Evolutionary conservation across 1,140 invertebrate genomes (phyloP).

Genomic region (Goniozus legneri): DNA sequence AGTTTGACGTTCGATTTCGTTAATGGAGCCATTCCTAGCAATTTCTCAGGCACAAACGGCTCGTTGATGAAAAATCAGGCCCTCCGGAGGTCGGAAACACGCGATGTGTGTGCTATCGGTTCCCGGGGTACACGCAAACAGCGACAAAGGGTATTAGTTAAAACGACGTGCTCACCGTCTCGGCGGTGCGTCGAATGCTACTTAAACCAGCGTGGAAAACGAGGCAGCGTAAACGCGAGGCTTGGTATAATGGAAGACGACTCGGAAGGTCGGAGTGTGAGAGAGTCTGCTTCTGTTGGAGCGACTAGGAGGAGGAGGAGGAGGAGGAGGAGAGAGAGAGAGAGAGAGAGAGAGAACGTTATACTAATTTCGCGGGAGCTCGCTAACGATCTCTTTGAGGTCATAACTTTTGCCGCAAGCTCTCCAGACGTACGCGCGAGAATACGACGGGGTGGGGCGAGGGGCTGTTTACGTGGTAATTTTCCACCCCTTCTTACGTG

Average conservation of each 20-base stretch:
- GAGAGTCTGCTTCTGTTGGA: too few relatives aligned
- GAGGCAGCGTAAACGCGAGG: not conserved
- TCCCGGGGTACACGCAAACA: not conserved
- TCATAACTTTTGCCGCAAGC: constrained; percentile 43
- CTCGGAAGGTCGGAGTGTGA: not conserved
- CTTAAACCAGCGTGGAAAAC: not conserved
- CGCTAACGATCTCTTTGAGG: constrained; percentile 47
- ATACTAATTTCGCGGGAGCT: constrained; percentile 42
- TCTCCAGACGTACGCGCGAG: constrained; percentile 13
- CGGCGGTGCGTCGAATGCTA: not conserved
- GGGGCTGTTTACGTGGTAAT: too few relatives aligned
- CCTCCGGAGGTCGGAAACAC: too few relatives aligned
- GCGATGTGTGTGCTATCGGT: too few relatives aligned
- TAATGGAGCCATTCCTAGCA: too few relatives aligned
- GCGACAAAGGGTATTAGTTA: not conserved
- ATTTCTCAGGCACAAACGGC: too few relatives aligned
- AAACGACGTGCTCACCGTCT: not conserved
- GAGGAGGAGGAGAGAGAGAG: not conserved
- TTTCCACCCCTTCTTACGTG: not conserved
- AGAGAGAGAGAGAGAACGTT: constrained; percentile 10
- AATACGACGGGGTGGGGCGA: too few relatives aligned
- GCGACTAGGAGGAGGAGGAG: not conserved
- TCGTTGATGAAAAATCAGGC: too few relatives aligned
- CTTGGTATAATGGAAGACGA: not conserved
- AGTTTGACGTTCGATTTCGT: too few relatives aligned